A percentile compares a stretch with the other conserved stretches of the same genome.
phyloP scores from a whole-genome alignment of 1,140 invertebrate genomes.

The Palaemon carinicauda region DNA sequence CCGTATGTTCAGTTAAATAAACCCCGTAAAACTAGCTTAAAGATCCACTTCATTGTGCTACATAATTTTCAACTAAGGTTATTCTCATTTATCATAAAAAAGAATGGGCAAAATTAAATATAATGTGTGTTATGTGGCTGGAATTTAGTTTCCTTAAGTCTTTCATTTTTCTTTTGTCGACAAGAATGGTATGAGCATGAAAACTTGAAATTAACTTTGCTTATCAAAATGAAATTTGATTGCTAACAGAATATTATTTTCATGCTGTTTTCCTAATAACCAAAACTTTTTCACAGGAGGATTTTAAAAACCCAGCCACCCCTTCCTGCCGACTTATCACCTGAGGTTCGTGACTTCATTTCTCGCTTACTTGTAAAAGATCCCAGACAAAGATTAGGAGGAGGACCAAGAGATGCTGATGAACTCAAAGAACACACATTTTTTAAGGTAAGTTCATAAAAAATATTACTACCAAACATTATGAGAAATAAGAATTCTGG shows the following conservation, averaged over 20 bases:
- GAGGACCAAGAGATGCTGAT: slow-evolving; percentile 78
- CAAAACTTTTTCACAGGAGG: slow-evolving; percentile 67
- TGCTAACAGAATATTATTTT: not conserved
- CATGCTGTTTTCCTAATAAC: not conserved
- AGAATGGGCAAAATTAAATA: no score
- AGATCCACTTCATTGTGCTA: no score
- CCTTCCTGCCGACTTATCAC: slow-evolving; percentile 78
- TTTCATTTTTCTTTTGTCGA: no score
- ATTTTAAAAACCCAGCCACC: slow-evolving; percentile 88
- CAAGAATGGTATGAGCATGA: no score
- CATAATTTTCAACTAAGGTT: no score
- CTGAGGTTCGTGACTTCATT: slow-evolving; percentile 74
- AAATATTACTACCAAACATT: no score
- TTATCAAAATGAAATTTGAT: not conserved
- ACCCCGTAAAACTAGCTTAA: no score
- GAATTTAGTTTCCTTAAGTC: no score
- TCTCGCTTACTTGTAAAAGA: slow-evolving; percentile 86
- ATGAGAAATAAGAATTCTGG: no score
- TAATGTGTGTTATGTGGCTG: no score
- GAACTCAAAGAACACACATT: slow-evolving; percentile 89
- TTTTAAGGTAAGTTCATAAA: slow-evolving; percentile 73
- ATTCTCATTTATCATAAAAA: no score
- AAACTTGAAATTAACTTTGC: not conserved
- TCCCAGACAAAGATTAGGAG: slow-evolving; percentile 83
- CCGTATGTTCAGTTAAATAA: no score